Base-by-base conservation (phyloP, 1,140 invertebrate species). In the Thaumatotibia leucotreta region DNA sequence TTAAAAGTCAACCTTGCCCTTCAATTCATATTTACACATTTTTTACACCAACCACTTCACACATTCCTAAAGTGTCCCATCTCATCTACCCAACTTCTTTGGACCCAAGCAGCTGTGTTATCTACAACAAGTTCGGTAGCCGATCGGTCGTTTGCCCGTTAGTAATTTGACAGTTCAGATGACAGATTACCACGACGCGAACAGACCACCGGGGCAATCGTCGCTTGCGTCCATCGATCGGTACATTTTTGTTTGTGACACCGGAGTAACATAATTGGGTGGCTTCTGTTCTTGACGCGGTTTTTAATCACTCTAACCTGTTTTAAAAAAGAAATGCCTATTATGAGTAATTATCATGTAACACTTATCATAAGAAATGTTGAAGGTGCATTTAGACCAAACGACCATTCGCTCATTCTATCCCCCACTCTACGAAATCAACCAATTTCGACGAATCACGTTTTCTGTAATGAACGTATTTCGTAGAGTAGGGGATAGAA, bases 111-210 rank as follows among this genome's bases (percentile, higher is more conserved):
- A 77, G 70, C 73, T 65, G 72, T 77, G 75, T 86, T 90, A 90
- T 90, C 88, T 90, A 80, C 77, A 81, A 84, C 84, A 84, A 82
- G 84, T 86, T 86, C 88, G 79, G 88, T 86, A 90, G 88, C 86
- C 79, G 86, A 86, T 88, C 86, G 84, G 69, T 79, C 86, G 86
- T 74, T 82, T 83, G 82, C 74, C 86, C 84, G 88, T 88, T 89
- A 90, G 86, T 88, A 90, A 90, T 90, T 90, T 90, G 87, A 90
- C 87, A 90, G 87, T 76, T 81, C 77, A 79, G 84, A 90, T 90
- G 87, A 90, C 87, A 90, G 87, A 90, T 90, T 86, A 87, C 83
- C 77, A 80, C 76, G 70, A 69, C 69, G 65, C 73, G 64, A 68
- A 29, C 68, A 80, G 88, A 88, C 88, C 88, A 90, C 88, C 88